Base-by-base conservation (phyloP, 2,113 vertebrate species). In the Rhodinocichla rosea region DNA sequence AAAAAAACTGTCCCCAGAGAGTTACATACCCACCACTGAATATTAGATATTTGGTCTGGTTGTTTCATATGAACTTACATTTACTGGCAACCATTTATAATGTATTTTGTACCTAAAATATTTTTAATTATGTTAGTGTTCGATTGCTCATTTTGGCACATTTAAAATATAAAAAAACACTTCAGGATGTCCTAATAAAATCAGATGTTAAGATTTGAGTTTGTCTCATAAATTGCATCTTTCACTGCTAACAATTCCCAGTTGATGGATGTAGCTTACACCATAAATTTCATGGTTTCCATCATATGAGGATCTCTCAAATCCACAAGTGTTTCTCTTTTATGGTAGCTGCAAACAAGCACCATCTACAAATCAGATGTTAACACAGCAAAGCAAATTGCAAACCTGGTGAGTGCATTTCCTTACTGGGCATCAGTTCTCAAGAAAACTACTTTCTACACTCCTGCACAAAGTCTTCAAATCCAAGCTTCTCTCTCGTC, bases 371-470 rank as follows among this genome's bases (percentile, higher is more conserved):
- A 95, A 80, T 62, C 50, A 55, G 76, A 92, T 8, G 27, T 40
- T 68, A 90, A 80, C 20, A n/a, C 0, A 83, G 74, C 63, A 82
- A 80, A 87, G 50, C 27, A 87, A 76, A 78, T 24, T 68, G 69
- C 92, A 96, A 35, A 82, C 32, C n/a, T 83, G 71, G 40, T 45
- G 39, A 89, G 14, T 24, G 8, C 8, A 2, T 55, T 80, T 49
- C 33, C 76, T 79, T 37, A 42, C 73, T 73, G 87, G 77, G 75
- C 92, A 95, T 49, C 87, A 75, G 50, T 30, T 67, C 89, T 65
- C 83, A 81, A 52, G 71, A 91, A 94, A 96, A 79, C n/a, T 35
- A 44, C 82, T 89, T 87, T 75, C 91, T 75, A 60, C 67, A 71
- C 56, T 93, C 87, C 81, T 77, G 33, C 62, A 85, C 77, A 73